Evolutionary conservation across 2,797 vertebrate species (phyloP), one percentile per base, ranked within the genome.

Genomic region (Ibycter americanus): DNA sequence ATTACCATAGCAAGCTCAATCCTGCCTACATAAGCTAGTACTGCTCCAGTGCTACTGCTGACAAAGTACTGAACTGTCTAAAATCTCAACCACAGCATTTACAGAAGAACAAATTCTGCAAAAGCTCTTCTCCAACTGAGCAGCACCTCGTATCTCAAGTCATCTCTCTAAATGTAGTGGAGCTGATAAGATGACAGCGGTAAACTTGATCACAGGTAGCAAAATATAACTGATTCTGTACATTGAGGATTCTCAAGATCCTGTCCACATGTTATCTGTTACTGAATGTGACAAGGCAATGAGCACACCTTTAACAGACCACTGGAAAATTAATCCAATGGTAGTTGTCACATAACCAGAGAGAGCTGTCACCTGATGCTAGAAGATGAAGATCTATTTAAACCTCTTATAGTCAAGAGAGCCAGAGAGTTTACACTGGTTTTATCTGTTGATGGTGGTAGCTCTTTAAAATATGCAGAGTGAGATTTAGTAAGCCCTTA

Each of bases 161-260:
- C 34, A 51, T 20, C 8, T 21, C 54, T 31, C 34, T 27, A 4
- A n/a, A 34, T 8, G 34, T 58, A n/a, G 3, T 2, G 27, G 36
- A 76, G 18, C 16, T 73, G 44, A 79, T 31, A 80, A 16, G 38
- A 19, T 0, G 6, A 40, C 14, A 82, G 47, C 0, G 0, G 20
- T 61, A 20, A 81, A 49, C 10, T 52, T 4, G 1, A 2, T 22
- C 32, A 36, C 31, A 61, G 32, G 46, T 10, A 83, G 15, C 7
- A n/a, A 49, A 59, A 72, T 15, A 34, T n/a, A 14, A 42, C 29
- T 18, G 36, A 59, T 31, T 31, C 42, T 36, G 40, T 13, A 34
- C 6, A 42, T 11, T 6, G 36, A 51, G 26, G 8, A 16, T n/a
- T 40, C 62, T 44, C 23, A 17, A 40, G 36, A 58, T 5, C 12